A percentile compares a stretch with the other conserved stretches of the same genome.
phyloP scores from a whole-genome alignment of 2,113 vertebrate genomes.

The Butastur rufipennis region DNA sequence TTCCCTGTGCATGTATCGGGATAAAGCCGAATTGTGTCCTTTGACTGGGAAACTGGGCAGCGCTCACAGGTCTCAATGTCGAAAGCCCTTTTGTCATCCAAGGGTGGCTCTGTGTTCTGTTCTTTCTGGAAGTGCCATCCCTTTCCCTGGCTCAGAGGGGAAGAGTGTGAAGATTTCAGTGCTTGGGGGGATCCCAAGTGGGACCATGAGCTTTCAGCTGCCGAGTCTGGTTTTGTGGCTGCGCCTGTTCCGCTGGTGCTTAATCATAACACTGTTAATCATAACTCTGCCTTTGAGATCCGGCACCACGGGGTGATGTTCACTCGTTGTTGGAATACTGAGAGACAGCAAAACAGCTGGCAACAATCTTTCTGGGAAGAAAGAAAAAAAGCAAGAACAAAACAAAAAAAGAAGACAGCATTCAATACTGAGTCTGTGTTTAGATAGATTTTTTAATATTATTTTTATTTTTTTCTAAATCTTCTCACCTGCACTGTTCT shows the following conservation, averaged over 20 bases:
- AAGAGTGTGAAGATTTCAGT: background rate
- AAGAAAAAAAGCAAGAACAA: background rate
- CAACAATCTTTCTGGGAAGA: background rate
- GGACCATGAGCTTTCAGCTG: background rate
- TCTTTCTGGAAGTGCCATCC: slow-evolving; percentile 9
- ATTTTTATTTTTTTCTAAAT: background rate
- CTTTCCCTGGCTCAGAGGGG: background rate
- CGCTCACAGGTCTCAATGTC: background rate
- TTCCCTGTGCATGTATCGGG: background rate
- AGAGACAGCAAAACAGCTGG: background rate
- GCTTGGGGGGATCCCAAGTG: background rate
- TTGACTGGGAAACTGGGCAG: background rate
- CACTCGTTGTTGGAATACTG: background rate
- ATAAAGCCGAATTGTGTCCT: background rate
- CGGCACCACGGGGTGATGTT: background rate
- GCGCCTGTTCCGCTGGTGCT: background rate
- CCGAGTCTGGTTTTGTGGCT: slow-evolving; percentile 4
- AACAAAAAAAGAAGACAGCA: background rate
- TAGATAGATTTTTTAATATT: background rate
- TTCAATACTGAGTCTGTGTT: background rate
- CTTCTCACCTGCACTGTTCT: background rate
- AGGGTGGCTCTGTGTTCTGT: background rate
- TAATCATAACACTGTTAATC: background rate
- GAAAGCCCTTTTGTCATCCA: background rate
- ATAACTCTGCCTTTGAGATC: background rate